Percentiles rank a stretch among this genome's conserved stretches.
Conservation (phyloP, 2,797 vertebrate species). For the Alectoris magna region DNA sequence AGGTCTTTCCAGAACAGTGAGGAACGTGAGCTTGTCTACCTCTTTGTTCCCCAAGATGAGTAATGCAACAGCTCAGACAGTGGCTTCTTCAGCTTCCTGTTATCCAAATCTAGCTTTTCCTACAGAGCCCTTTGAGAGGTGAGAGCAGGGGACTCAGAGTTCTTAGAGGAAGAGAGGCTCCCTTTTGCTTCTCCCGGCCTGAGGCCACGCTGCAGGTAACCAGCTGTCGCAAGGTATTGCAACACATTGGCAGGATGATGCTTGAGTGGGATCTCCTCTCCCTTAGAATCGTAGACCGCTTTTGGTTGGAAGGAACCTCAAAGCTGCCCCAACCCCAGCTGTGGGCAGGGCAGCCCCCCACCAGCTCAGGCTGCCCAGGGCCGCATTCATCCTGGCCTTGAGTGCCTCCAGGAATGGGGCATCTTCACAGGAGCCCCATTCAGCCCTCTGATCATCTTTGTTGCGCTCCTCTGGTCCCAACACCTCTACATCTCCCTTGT, state of each 20-base stretch:
- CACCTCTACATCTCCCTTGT: too few relatives aligned
- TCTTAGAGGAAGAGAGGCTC: neutral
- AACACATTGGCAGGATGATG: neutral
- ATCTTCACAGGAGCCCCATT: too few relatives aligned
- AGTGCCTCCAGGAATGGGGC: too few relatives aligned
- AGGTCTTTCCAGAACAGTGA: neutral
- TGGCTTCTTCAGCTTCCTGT: neutral
- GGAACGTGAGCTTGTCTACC: neutral
- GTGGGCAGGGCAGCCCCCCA: too few relatives aligned
- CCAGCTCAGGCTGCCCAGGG: too few relatives aligned
- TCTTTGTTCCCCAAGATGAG: neutral
- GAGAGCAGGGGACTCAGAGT: neutral
- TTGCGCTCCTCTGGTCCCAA: too few relatives aligned
- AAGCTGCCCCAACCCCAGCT: too few relatives aligned
- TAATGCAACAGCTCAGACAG: neutral
- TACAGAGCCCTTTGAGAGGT: neutral
- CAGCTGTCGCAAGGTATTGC: fast-evolving
- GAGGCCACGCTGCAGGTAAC: neutral
- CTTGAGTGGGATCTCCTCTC: neutral
- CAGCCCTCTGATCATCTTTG: too few relatives aligned
- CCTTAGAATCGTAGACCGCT: neutral
- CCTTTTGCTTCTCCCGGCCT: neutral
- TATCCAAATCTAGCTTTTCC: neutral
- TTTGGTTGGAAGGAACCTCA: too few relatives aligned
- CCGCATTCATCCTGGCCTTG: too few relatives aligned